A percentile compares a stretch with the other conserved stretches of the same genome.
Evolutionary conservation across 1,140 invertebrate genomes (phyloP).

Genomic region (Aculops lycopersici): DNA sequence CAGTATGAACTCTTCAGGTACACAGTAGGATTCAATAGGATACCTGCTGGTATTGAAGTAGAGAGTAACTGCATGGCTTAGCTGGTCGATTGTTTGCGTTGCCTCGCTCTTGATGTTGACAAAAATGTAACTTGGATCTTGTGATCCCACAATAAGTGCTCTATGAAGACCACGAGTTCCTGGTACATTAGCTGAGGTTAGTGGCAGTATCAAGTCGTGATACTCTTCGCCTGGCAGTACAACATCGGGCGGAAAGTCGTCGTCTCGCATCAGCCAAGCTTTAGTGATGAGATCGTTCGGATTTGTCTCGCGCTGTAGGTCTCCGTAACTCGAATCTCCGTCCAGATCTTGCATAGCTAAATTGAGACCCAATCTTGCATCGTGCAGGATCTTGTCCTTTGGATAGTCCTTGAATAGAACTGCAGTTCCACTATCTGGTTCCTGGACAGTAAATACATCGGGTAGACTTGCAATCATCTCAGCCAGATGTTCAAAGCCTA

Average conservation of each 20-base stretch:
- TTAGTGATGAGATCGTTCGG: background rate
- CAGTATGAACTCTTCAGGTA: background rate
- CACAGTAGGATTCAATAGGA: background rate
- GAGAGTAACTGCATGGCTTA: background rate
- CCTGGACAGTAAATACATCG: background rate
- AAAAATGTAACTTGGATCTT: background rate
- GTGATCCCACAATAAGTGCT: background rate
- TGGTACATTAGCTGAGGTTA: background rate
- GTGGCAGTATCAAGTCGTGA: background rate
- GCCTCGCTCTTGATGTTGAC: background rate
- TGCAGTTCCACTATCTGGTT: background rate
- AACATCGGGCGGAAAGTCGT: constrained; percentile 1
- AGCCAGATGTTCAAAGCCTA: background rate
- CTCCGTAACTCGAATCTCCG: background rate
- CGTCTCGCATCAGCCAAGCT: background rate
- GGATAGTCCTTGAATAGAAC: background rate
- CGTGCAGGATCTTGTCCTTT: background rate
- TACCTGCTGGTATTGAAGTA: background rate
- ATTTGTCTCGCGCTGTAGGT: no score
- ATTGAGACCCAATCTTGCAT: background rate
- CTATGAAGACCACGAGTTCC: background rate
- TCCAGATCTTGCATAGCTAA: background rate
- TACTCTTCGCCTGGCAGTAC: background rate
- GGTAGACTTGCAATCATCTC: background rate
- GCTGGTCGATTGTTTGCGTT: background rate